A percentile compares a stretch with the other conserved stretches of the same genome.
Conservation (phyloP, 2,888 invertebrate species). For the Apamea epomidion region DNA sequence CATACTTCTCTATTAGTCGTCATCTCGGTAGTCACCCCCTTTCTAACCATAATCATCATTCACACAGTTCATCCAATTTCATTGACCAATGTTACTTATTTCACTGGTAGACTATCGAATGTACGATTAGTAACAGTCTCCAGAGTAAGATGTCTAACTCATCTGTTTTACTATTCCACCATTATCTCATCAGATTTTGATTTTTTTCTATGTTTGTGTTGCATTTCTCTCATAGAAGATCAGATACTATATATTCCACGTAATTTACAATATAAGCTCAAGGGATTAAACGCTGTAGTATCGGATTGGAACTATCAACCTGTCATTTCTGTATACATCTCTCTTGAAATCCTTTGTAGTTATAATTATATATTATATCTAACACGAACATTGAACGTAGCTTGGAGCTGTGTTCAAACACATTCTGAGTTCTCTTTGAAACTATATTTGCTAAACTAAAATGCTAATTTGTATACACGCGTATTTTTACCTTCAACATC, state of each 20-base stretch:
- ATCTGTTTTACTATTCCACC: not conserved
- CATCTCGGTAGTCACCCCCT: no score
- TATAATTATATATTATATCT: constrained; percentile 37
- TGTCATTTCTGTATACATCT: constrained; percentile 26
- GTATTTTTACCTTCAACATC: constrained; percentile 63
- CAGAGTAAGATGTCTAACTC: not conserved
- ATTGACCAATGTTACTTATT: not conserved
- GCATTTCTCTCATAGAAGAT: not conserved
- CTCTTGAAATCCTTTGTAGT: constrained; percentile 28
- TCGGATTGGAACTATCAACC: not conserved
- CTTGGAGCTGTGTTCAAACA: constrained; percentile 18
- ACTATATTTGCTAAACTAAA: constrained; percentile 29
- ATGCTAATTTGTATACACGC: constrained; percentile 46
- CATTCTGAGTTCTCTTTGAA: constrained; percentile 44
- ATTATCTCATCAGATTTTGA: not conserved
- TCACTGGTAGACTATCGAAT: not conserved
- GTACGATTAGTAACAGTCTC: no score
- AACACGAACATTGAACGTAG: constrained; percentile 14
- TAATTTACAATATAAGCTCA: not conserved
- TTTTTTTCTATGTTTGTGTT: not conserved
- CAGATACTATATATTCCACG: not conserved
- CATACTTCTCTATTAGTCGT: no score
- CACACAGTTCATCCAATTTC: no score
- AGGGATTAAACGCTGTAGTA: constrained; percentile 10
- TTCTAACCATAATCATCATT: no score